Percentiles rank a stretch among this genome's conserved stretches.
These are phyloP conservation scores for Tachysurus fulvidraco DNA, from an alignment of 2,113 vertebrate species.

Conservation along the genomic window DNA sequence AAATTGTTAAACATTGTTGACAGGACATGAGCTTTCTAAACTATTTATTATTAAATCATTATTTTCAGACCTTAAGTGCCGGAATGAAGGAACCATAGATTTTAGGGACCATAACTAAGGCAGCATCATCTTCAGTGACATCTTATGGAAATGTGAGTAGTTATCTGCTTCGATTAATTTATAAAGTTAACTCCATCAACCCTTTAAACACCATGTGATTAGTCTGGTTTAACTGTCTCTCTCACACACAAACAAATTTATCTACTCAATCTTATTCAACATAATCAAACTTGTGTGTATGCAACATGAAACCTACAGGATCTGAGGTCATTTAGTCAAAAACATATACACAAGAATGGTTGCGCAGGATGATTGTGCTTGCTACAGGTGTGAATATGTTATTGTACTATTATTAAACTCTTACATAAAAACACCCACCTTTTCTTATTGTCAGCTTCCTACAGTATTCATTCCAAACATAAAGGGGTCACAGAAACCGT, in stretches of 20 bases:
- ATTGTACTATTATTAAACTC: constrained; percentile 10
- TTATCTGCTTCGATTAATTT: background rate
- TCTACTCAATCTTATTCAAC: background rate
- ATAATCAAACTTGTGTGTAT: background rate
- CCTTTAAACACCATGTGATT: background rate
- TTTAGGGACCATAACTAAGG: background rate
- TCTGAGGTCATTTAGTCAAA: constrained; percentile 14
- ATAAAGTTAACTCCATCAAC: background rate
- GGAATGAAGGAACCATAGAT: background rate
- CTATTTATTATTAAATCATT: background rate
- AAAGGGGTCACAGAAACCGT: background rate
- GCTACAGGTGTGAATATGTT: constrained; percentile 17
- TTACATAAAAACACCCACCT: constrained; percentile 27
- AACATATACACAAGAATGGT: constrained; percentile 21
- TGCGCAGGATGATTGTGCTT: background rate
- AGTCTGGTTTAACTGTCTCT: background rate
- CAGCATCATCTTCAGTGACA: background rate
- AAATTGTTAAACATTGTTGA: background rate
- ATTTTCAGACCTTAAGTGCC: background rate
- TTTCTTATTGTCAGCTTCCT: background rate
- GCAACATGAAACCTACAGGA: background rate
- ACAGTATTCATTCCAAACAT: constrained; percentile 5
- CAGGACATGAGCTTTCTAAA: background rate
- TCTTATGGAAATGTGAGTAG: background rate
- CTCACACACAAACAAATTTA: background rate